Base-by-base conservation (phyloP, 1,140 invertebrate genomes). In the Lepidurus arcticus region DNA sequence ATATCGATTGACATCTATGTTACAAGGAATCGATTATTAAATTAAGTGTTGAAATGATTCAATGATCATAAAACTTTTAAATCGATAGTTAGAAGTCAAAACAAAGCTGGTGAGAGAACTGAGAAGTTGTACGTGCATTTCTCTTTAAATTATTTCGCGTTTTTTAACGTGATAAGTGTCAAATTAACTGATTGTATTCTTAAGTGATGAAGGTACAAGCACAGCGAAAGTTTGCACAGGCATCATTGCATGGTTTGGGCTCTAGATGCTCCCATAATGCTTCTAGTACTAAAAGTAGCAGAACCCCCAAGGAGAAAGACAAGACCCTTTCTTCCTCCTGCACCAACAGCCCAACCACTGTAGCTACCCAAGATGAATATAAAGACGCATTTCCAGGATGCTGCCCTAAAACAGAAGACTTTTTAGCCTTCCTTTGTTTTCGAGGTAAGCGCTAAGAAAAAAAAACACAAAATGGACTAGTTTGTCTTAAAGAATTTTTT, bases 211-310 rank as follows among this genome's bases (percentile, higher is more conserved):
- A 78, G 53, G 91, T 94, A 77, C 92, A 94, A 84, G 94, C 94
- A 45, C 94, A 96, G 84, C 88, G 94, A 80, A 96, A 96, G 86
- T 96, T 96, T 88, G 94, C 94, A 73, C 93, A 95, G 86, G 93
- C 92, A 34, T 83, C 83, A 7, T 89, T 87, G 74, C 80, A 84
- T 80, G 82, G 86, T 86, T 82, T 88, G 88, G 82, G 83, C 88
- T 77, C 83, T 84, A 26, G 84, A 84, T 76, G 88, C 88, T 45
- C 87, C 90, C 10, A 85, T 90, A 0, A 91, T 90, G 81, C 88
- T 89, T 81, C 76, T 74, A 65, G 78, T 80, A 81, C 87, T 88
- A 80, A 86, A 90, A 78, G 86, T 87, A 82, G 75, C 83, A 73
- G 83, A 83, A 81, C 80, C 76, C 75, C 53, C 6, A 65, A 65